A percentile compares a stretch with the other conserved stretches of the same genome.
Conservation (phyloP, 2,113 vertebrate species). For the Sakesphorus luctuosus region DNA sequence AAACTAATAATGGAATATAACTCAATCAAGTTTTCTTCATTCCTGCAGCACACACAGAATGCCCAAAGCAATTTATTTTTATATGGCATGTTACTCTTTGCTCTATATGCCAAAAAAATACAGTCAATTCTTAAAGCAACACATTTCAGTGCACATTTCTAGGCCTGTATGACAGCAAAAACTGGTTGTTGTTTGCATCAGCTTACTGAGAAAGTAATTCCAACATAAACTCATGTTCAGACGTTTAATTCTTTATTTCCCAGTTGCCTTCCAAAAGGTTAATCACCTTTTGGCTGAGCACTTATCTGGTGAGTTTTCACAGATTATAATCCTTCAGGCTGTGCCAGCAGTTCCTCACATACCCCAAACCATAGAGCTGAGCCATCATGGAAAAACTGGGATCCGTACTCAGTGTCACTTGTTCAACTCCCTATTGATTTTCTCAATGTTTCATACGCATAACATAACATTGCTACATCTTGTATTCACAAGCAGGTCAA, state of each 20-base stretch:
- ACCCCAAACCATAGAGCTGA: background rate
- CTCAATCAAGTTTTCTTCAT: constrained; percentile 12
- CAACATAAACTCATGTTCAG: background rate
- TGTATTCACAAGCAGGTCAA: background rate
- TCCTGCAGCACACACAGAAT: background rate
- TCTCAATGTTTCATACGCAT: background rate
- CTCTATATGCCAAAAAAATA: background rate
- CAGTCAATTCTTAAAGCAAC: background rate
- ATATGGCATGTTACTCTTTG: background rate
- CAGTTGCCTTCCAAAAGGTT: background rate
- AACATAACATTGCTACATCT: background rate
- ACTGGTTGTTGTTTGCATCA: background rate
- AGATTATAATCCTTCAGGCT: background rate
- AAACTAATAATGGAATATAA: constrained; percentile 23
- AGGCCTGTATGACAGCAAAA: background rate
- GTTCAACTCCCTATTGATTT: background rate
- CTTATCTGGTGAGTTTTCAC: background rate
- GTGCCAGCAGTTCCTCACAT: background rate
- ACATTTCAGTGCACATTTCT: background rate
- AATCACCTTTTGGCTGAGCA: accelerated
- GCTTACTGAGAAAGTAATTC: background rate
- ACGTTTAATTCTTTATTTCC: background rate
- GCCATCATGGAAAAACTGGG: background rate
- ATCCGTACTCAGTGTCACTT: accelerated
- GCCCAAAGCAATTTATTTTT: background rate